Conservation (phyloP, 2,888 invertebrate genomes). For the Drosophila peninsularis region DNA sequence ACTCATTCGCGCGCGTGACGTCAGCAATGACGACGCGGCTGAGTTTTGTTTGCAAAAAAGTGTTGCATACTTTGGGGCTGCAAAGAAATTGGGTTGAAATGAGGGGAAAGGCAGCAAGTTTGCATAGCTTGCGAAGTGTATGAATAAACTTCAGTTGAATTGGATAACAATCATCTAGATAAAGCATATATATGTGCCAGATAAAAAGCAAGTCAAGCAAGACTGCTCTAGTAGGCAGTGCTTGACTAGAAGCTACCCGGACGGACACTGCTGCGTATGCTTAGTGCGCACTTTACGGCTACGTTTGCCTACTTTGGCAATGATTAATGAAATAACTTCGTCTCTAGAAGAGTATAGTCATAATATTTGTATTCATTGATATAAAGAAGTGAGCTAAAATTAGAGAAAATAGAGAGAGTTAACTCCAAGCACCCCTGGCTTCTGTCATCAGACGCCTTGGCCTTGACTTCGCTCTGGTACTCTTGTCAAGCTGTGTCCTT, state of each 20-base stretch:
- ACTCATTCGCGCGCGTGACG: slow-evolving; percentile 31
- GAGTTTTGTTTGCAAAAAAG: slow-evolving; percentile 3
- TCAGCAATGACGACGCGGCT: slow-evolving; percentile 20
- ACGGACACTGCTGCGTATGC: neutral
- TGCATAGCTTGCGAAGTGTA: no score
- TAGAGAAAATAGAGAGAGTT: no score
- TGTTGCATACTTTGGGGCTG: slow-evolving; percentile 48
- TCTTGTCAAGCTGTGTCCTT: no score
- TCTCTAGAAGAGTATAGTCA: neutral
- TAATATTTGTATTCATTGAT: neutral
- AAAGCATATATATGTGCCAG: neutral
- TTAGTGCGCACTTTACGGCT: neutral
- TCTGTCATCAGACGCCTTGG: no score
- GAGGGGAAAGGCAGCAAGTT: no score
- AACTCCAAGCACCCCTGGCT: no score
- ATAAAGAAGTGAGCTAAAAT: no score
- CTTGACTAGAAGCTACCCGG: neutral
- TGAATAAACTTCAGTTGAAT: neutral
- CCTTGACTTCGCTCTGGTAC: no score
- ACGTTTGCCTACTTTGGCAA: neutral
- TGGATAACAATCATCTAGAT: neutral
- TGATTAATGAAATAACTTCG: neutral
- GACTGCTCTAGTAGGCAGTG: neutral
- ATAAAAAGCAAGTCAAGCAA: neutral
- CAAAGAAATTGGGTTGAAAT: neutral